Base-by-base conservation (phyloP, 2,113 vertebrate species). In the Theristicus caerulescens region DNA sequence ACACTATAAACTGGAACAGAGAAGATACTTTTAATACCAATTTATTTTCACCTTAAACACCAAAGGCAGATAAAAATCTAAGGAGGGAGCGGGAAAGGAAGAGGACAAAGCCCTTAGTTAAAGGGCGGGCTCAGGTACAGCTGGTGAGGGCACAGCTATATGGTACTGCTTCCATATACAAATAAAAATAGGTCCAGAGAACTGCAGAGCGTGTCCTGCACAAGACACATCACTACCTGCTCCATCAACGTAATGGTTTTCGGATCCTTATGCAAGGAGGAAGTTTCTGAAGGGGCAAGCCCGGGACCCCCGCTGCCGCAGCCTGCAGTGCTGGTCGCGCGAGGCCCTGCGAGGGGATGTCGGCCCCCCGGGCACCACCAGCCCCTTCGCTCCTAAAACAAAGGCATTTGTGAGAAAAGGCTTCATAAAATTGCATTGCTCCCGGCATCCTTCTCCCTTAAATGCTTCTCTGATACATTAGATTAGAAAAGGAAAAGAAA, bases 281-380 rank as follows among this genome's bases (percentile, higher is more conserved):
- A 54, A 26, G 20, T 24, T 91, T 55, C 44, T 36, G 32, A 47
- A 51, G 13, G 44, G 64, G 42, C 21, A 16, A 52, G 51, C 51
- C 51, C 21, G 38, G 25, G 14, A 61, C 22, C 34, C 7, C 24
- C 13, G 11, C 0, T 1, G 78, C 73, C 2, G 2, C 11, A 59
- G 44, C 58, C 26, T 4, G 13, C 36, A 9, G 36, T 9, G 38
- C 64, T 66, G 36, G 36, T 18, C 5, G 4, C 0, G 1, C 2
- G 2, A 47, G 32, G 52, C 40, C 36, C 34, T 8, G 47, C 0
- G 0, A 52, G 51, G 32, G 25, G 46, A 85, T 2, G 4, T n/a
- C 0, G 0, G 13, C 24, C 10, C 36, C 13, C 2, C 2, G 1
- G n/a, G 5, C 62, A 40, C 36, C 72, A 74, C 18, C 44, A n/a